Conservation (phyloP, 2,797 vertebrate species). For the Coilia nasus region DNA sequence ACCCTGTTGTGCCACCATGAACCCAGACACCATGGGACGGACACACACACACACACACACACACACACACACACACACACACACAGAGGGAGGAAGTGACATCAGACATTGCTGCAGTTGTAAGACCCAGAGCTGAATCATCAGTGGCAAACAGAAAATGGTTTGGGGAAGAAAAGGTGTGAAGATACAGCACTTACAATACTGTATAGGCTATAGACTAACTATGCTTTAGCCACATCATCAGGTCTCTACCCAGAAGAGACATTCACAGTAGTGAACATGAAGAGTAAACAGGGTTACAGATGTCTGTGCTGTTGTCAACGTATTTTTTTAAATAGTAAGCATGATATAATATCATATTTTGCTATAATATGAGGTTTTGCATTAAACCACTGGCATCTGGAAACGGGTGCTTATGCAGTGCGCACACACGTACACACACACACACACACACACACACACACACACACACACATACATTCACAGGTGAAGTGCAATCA, state of each 20-base stretch:
- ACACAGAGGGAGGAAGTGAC: neutral
- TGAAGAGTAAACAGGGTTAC: neutral
- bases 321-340: neutral
- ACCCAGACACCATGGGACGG: too few relatives aligned
- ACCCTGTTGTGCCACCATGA: neutral
- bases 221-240: too few relatives aligned
- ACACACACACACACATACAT: neutral
- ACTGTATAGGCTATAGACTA: too few relatives aligned
- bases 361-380: neutral
- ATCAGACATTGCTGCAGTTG: neutral
- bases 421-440: neutral
- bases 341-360: neutral
- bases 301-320: neutral
- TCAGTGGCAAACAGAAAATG: neutral
- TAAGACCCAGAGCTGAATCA: neutral
- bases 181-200: neutral
- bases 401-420: neutral
- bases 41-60: neutral
- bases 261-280: too few relatives aligned
- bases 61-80: neutral
- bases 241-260: too few relatives aligned
- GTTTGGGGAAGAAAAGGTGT: neutral
- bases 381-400: neutral
- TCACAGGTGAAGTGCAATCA: neutral
- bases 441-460: slow-evolving; percentile 10